Evolutionary conservation across 1,140 invertebrate species (phyloP).

Genomic region (Tigriopus japonicus): DNA sequence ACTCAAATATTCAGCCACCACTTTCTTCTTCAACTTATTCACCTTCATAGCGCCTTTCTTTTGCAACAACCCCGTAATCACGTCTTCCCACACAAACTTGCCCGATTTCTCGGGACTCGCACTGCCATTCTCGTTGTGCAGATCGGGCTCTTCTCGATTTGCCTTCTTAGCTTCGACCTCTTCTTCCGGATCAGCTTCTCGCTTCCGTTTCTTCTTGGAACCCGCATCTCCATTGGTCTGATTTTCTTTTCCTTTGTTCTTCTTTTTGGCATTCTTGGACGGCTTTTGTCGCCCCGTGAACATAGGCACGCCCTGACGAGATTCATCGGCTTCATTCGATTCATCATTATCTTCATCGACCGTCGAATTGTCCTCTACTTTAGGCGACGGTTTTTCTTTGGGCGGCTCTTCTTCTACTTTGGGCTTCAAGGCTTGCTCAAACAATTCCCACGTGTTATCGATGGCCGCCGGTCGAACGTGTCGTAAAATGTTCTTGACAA

Average conservation of each 20-base stretch:
- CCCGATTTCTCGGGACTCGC: neutral
- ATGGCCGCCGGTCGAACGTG: constrained; percentile 20
- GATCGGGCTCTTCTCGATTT: neutral
- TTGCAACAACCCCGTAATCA: neutral
- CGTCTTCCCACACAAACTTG: constrained; percentile 5
- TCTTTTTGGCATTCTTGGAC: constrained; percentile 12
- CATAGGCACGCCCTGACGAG: neutral
- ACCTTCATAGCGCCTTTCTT: constrained; percentile 4
- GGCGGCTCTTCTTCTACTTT: neutral
- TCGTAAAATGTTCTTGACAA: constrained; percentile 27
- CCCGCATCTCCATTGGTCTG: neutral
- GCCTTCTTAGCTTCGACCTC: neutral
- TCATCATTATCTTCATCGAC: neutral
- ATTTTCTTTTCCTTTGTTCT: constrained; percentile 8
- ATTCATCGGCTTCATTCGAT: neutral
- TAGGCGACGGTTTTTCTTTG: neutral
- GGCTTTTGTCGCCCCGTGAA: neutral
- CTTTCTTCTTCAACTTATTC: constrained; percentile 8
- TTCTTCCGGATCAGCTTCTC: neutral
- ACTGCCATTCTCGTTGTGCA: neutral
- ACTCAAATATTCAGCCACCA: constrained; percentile 3
- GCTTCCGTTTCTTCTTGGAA: neutral
- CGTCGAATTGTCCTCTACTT: constrained; percentile 1
- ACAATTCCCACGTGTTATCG: constrained; percentile 22
- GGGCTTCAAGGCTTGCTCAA: constrained; percentile 15